Conservation (phyloP, 30 jellyfish, hydroid and myxozoan species). For the Aurelia sp. region DNA sequence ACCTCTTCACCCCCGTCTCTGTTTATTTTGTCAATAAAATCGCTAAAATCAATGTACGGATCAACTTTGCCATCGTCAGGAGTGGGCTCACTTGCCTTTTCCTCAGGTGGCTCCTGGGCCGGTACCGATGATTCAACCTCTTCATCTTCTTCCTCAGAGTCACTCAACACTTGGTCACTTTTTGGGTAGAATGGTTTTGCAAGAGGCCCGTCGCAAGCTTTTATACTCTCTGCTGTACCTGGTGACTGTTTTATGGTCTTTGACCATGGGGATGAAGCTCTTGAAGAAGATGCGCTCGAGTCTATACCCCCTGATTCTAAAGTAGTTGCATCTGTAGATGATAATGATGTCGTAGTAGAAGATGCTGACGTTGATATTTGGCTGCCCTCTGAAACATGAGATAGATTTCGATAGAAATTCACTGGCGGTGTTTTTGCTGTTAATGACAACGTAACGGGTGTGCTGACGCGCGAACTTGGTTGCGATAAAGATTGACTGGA, state of each 20-base stretch:
- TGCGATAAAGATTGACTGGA: constrained; percentile 44
- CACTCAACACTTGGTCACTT: not conserved
- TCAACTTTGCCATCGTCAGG: constrained; percentile 78
- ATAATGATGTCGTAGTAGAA: not conserved
- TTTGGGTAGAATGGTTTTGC: not conserved
- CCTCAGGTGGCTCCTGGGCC: constrained; percentile 4
- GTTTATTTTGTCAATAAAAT: constrained; percentile 69
- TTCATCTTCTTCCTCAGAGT: constrained; percentile 2
- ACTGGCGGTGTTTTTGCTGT: constrained; percentile 81
- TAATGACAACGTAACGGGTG: constrained; percentile 61
- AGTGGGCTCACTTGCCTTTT: not conserved
- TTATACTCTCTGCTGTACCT: not conserved
- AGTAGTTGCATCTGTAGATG: not conserved
- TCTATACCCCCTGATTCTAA: constrained; percentile 28
- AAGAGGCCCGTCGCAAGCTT: not conserved
- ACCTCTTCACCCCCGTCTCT: constrained; percentile 85
- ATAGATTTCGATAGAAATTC: constrained; percentile 40
- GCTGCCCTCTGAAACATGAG: constrained; percentile 54
- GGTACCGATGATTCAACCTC: not conserved
- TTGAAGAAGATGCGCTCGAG: constrained; percentile 6
- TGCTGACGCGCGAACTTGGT: constrained; percentile 74
- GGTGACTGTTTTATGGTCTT: not conserved
- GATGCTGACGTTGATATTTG: constrained; percentile 10
- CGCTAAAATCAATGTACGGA: constrained; percentile 92
- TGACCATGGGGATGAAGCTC: constrained; percentile 11